phyloP scores from a whole-genome alignment of 2,888 invertebrate species.

The Andrena trimmerana region DNA sequence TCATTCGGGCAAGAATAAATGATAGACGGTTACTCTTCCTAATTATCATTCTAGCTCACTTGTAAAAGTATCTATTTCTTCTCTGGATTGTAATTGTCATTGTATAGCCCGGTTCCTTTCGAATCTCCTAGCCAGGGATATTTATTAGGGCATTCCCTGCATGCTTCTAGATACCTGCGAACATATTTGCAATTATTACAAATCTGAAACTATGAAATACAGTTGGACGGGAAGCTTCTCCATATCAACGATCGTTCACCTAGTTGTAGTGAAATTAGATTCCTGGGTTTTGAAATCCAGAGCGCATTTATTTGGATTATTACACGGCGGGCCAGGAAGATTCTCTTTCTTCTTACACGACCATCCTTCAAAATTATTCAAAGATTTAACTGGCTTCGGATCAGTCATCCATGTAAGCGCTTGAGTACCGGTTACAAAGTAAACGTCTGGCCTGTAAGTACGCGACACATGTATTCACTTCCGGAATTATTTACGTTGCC shows the following conservation, averaged over 20 bases:
- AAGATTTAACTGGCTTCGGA: conserved; percentile 89
- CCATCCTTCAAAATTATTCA: conserved; percentile 93
- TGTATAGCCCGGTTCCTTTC: conserved; percentile 92
- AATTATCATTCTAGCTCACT: conserved; percentile 59
- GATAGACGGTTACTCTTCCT: conserved; percentile 48
- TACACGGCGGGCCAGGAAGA: conserved; percentile 91
- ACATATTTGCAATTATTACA: conserved; percentile 25
- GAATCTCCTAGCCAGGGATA: conserved; percentile 96
- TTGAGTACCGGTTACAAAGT: conserved; percentile 95
- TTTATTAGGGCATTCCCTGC: conserved; percentile 93
- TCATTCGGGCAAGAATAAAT: conserved; percentile 55
- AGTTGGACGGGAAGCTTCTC: neutral
- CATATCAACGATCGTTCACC: conserved; percentile 78
- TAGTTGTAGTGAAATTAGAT: conserved; percentile 91
- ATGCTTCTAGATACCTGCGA: conserved; percentile 93
- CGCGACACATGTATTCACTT: neutral
- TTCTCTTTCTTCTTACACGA: conserved; percentile 91
- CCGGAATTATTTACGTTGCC: neutral
- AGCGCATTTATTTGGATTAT: conserved; percentile 93
- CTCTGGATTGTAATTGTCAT: conserved; percentile 93
- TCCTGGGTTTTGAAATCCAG: conserved; percentile 92
- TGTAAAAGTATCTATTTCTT: conserved; percentile 78
- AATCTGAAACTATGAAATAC: neutral
- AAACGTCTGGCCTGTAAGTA: conserved; percentile 91
- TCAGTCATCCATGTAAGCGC: conserved; percentile 96